Evolutionary conservation across 2,797 vertebrate species (phyloP).

Genomic region (Eospalax fontanierii): DNA sequence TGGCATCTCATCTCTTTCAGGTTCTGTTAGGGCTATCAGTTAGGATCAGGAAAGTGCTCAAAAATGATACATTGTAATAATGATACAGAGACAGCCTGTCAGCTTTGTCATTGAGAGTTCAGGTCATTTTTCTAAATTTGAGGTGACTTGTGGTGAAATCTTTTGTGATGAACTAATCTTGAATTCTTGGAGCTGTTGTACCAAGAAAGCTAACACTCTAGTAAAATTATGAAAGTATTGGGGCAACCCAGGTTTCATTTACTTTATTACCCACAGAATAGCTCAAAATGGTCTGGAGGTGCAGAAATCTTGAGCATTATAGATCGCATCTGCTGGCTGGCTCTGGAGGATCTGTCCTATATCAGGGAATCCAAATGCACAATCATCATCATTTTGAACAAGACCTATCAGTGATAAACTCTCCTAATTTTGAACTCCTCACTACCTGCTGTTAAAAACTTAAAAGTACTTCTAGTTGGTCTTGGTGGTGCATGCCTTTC

Average conservation of each 20-base stretch:
- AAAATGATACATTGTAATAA: neutral
- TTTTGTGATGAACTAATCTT: slow-evolving; percentile 22
- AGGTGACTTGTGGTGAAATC: neutral
- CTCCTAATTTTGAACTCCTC: neutral
- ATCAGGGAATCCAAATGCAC: neutral
- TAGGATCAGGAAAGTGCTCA: neutral
- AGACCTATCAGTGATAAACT: neutral
- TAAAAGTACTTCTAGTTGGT: neutral
- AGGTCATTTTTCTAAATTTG: slow-evolving; percentile 3
- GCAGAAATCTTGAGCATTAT: slow-evolving; percentile 21
- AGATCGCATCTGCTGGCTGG: neutral
- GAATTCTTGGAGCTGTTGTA: slow-evolving; percentile 25
- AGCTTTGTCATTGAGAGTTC: neutral
- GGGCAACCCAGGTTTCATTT: neutral
- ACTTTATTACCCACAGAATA: neutral
- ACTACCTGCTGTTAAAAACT: neutral
- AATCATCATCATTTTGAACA: neutral
- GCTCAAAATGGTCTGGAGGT: slow-evolving; percentile 36
- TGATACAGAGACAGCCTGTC: neutral
- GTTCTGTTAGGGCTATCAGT: neutral
- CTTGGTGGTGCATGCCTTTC: too few species aligned
- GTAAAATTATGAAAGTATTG: slow-evolving; percentile 16
- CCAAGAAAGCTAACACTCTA: slow-evolving; percentile 30
- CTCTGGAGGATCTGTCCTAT: neutral
- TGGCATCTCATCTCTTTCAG: neutral